Evolutionary conservation across 2,888 invertebrate genomes (phyloP), one percentile per base, ranked within the genome.

Genomic region (Drosophila stalkeri): DNA sequence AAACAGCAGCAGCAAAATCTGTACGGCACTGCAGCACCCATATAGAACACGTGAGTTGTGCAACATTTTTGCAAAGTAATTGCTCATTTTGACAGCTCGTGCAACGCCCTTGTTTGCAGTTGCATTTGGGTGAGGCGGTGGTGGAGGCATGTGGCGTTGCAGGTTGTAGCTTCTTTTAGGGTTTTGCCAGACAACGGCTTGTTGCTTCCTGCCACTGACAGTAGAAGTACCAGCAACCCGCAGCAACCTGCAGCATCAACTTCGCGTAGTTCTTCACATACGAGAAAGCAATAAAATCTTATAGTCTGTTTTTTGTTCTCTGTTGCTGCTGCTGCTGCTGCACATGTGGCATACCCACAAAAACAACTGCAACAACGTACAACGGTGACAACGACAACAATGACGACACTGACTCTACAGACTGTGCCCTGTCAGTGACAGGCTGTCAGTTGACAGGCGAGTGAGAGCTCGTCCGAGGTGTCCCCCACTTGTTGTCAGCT

Each of bases 41-140:
- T 6, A 27, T 64, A 72, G 80, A 75, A 77, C 85, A 85, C 86
- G 84, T 88, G 89, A 86, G 89, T 64, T 80, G 69, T 89, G 87
- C 82, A 89, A 86, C 88, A 89, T 86, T 86, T 87, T 89, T 87
- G 85, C 88, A 86, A 86, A 86, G 86, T 86, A 89, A 86, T 86
- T 86, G 86, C 86, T 86, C 86, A 86, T 89, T 86, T 89, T 89
- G 89, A 89, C 89, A 89, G 89, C 75, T 86, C 82, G 76, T 87
- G 89, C 84, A 86, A 88, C 89, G 89, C 89, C 86, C 86, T 85
- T 89, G 86, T 88, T 85, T 86, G 85, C 84, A 78, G 67, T 75
- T 69, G 72, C 61, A 33, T 12, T 46, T 18, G 37, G 16, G 23
- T n/a, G 41, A 18, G 37, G 4, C 51, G 23, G 23, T 12, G 37